Percentiles rank a stretch among this genome's conserved stretches.
phyloP scores from a whole-genome alignment of 2,797 vertebrate genomes.

The Ptychobarbus kaznakovi region DNA sequence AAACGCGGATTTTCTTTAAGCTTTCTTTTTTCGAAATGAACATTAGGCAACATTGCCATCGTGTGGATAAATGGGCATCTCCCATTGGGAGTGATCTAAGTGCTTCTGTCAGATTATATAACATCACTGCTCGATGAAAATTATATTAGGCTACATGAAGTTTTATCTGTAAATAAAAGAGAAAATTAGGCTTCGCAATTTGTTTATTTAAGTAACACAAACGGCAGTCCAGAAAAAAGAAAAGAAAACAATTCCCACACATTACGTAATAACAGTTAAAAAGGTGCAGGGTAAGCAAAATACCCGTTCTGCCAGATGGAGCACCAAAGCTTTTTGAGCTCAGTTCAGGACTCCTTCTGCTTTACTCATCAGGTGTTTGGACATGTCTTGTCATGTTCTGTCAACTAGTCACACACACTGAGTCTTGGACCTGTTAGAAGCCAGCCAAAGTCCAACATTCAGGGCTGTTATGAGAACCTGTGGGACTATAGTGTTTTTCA shows the following conservation, averaged over 20 bases:
- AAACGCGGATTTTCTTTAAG: neutral
- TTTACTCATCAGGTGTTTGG: slow-evolving; percentile 13
- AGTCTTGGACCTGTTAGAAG: slow-evolving; percentile 22
- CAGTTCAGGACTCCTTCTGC: neutral
- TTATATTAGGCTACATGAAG: neutral
- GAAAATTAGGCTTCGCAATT: neutral
- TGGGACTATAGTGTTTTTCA: slow-evolving; percentile 16
- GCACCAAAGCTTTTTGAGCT: slow-evolving; percentile 16
- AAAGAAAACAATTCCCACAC: neutral
- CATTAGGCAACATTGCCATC: slow-evolving; percentile 46
- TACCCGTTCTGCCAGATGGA: slow-evolving; percentile 6
- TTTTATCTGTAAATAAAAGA: neutral
- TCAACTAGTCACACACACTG: neutral
- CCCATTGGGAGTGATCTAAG: slow-evolving; percentile 2
- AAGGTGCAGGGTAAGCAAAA: slow-evolving; percentile 11
- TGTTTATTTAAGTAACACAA: neutral
- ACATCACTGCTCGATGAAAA: neutral
- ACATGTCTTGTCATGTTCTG: slow-evolving; percentile 15
- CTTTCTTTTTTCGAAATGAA: neutral
- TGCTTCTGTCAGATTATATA: slow-evolving; percentile 8
- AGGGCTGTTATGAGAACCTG: slow-evolving; percentile 9
- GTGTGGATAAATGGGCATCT: slow-evolving; percentile 29
- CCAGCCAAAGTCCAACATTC: neutral
- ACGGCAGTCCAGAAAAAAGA: neutral
- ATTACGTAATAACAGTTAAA: neutral